These are phyloP conservation scores for Pituophis catenifer DNA, from an alignment of 2,113 vertebrate genomes.

Conservation along the genomic window DNA sequence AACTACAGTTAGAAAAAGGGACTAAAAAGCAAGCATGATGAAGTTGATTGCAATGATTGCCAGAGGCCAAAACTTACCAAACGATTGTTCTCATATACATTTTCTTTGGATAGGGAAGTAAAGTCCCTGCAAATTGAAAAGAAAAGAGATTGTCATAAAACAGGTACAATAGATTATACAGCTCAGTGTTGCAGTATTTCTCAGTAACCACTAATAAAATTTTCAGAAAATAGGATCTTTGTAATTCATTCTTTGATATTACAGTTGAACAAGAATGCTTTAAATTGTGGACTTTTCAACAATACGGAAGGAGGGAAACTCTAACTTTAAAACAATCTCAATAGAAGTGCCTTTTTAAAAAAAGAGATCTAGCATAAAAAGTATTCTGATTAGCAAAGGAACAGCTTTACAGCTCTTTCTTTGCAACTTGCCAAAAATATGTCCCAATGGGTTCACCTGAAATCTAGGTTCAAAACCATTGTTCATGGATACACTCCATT, in stretches of 20 bases:
- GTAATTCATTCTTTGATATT: conserved; percentile 25
- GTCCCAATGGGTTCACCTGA: not conserved
- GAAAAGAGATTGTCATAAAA: conserved; percentile 35
- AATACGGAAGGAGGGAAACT: conserved; percentile 36
- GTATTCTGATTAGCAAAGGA: not conserved
- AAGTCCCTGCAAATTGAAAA: conserved; percentile 85
- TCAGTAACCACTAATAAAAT: rapidly evolving
- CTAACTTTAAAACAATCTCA: not conserved
- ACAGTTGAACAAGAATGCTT: not conserved
- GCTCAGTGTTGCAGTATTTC: not conserved
- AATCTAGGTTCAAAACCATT: not conserved
- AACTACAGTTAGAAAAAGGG: not conserved
- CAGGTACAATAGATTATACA: not conserved
- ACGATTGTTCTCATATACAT: conserved; percentile 93
- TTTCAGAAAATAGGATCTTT: conserved; percentile 21
- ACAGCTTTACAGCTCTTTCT: not conserved
- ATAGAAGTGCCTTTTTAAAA: not conserved
- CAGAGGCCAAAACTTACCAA: conserved; percentile 81
- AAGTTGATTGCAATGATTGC: not conserved
- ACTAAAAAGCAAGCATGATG: not conserved
- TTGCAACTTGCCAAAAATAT: not conserved
- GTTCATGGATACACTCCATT: not conserved
- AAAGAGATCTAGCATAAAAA: not conserved
- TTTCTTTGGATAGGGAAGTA: conserved; percentile 90
- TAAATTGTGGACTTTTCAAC: conserved; percentile 20